These are phyloP conservation scores for Lethenteron reissneri DNA, from an alignment of 2,113 vertebrate genomes.

Conservation along the genomic window DNA sequence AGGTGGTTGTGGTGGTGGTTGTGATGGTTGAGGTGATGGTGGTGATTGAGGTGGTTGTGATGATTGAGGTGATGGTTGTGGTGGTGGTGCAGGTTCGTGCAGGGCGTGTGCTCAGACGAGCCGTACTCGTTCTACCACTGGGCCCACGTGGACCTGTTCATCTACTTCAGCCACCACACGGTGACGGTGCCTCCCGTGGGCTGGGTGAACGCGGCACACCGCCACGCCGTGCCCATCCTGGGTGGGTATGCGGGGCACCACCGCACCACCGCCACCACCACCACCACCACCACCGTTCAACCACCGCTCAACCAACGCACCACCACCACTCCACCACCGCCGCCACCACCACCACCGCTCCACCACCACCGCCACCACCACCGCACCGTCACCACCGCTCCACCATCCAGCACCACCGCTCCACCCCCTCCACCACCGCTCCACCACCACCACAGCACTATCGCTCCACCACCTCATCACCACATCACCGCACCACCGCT, in stretches of 20 bases:
- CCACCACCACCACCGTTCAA: too few relatives aligned
- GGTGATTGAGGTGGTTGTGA: background rate
- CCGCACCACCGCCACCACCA: too few relatives aligned
- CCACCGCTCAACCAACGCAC: too few relatives aligned
- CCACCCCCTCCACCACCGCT: too few relatives aligned
- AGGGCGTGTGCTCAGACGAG: constrained; percentile 28
- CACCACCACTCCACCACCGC: too few relatives aligned
- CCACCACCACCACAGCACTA: too few relatives aligned
- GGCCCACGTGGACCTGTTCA: constrained; percentile 64
- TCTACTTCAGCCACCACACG: constrained; percentile 69
- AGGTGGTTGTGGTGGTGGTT: background rate
- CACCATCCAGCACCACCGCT: too few relatives aligned
- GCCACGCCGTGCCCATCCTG: constrained; percentile 45
- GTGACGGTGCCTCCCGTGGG: constrained; percentile 61
- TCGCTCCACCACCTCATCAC: too few relatives aligned
- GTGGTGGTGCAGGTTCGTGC: constrained; percentile 39
- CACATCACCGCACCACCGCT: too few relatives aligned
- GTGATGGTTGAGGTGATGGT: background rate
- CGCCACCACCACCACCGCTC: too few relatives aligned
- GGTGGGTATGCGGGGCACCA: constrained; percentile 26
- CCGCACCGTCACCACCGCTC: too few relatives aligned
- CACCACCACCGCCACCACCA: too few relatives aligned
- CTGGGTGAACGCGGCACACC: constrained; percentile 71
- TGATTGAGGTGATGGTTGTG: background rate
- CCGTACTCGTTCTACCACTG: constrained; percentile 89